Evolutionary conservation across 1,140 invertebrate genomes (phyloP), one percentile per base, ranked within the genome.

Genomic region (Dendrolimus kikuchii): DNA sequence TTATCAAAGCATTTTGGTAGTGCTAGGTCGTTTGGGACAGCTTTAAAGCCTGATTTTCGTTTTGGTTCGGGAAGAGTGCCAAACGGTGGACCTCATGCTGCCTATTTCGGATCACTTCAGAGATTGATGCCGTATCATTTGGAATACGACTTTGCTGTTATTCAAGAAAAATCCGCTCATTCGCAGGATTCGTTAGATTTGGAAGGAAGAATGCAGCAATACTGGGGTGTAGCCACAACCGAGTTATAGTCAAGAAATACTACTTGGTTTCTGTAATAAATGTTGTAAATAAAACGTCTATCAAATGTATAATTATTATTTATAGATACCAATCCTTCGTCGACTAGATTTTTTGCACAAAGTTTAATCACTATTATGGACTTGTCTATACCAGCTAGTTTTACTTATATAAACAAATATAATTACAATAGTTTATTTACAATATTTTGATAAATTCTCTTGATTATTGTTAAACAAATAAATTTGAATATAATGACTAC

Each of bases 151-250:
- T 95, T 95, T 76, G 91, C 93, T 4, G 91, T 94, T 2, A 94
- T 94, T 64, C 93, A 94, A 68, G 93, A 95, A 72, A 88, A 93
- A 51, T 88, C 88, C 43, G 88, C 89, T 7, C 80, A 89, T 53
- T 82, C 81, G 40, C 79, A 91, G 47, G 93, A 95, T 68, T 94
- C 93, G 0, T 78, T 95, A 62, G 93, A 95, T 66, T 90, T 93
- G 50, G 93, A 94, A 71, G 90, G 90, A 46, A 89, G 94, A 49
- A 95, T 95, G 94, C 92, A 94, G 60, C 93, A 94, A 63, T 95
- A 95, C 81, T 95, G 94, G 94, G 94, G 94, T 44, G 93, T 95
- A 43, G 93, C 94, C 5, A 95, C 94, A 2, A 95, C 94, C 1
- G 94, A 95, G 83, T 74, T 95, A 49, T 94, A 90, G 23, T 23